These are phyloP conservation scores for Listronotus oregonensis DNA, from an alignment of 1,140 invertebrate genomes.

Conservation along the genomic window DNA sequence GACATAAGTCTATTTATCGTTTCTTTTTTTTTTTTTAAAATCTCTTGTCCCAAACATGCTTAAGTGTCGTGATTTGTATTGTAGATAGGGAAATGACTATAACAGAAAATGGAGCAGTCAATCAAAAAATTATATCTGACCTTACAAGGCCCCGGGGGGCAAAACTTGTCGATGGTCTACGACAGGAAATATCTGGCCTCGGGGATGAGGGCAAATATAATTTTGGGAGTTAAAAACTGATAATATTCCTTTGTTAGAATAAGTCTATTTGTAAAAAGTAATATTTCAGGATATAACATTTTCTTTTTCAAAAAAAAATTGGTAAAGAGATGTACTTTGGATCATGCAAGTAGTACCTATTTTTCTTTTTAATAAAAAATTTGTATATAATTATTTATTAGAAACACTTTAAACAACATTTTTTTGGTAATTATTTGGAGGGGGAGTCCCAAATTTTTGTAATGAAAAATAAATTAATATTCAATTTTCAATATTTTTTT, in stretches of 20 bases:
- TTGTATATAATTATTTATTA: no score
- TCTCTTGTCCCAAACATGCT: no score
- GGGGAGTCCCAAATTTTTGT: no score
- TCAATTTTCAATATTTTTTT: no score
- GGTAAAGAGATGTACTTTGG: no score
- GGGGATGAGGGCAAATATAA: constrained; percentile 91
- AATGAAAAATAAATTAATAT: no score
- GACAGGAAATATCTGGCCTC: constrained; percentile 84
- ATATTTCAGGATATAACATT: neutral
- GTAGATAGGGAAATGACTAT: constrained; percentile 83
- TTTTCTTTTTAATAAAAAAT: no score
- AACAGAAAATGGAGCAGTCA: constrained; percentile 67
- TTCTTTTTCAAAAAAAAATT: neutral
- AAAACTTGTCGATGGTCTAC: constrained; percentile 91
- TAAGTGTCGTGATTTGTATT: constrained; percentile 38
- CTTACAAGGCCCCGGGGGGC: constrained; percentile 87
- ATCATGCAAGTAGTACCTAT: no score
- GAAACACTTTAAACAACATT: no score
- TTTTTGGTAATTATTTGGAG: no score
- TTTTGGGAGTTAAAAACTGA: constrained; percentile 88
- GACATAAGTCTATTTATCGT: no score
- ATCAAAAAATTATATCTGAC: constrained; percentile 81
- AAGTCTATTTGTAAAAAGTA: neutral
- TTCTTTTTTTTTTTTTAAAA: no score
- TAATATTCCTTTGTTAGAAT: constrained; percentile 61